phyloP scores from a whole-genome alignment of 2,888 invertebrate genomes.

The Xylocampa areola region DNA sequence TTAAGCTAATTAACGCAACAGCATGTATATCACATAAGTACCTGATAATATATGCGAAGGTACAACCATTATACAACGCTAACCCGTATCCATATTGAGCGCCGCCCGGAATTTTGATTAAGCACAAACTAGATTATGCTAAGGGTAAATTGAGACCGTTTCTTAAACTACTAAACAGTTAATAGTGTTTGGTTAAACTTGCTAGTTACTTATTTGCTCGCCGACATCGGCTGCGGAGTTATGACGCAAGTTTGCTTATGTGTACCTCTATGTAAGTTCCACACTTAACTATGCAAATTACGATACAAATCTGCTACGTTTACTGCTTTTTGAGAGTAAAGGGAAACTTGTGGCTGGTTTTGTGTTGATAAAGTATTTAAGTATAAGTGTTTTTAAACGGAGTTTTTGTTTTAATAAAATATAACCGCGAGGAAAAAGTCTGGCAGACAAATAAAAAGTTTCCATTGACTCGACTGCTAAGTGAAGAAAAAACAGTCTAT shows the following conservation, averaged over 20 bases:
- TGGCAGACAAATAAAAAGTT: no score
- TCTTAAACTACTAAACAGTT: constrained; percentile 86
- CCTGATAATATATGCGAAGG: constrained; percentile 72
- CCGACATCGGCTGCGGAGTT: constrained; percentile 79
- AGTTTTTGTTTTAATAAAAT: constrained; percentile 8
- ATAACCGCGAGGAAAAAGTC: no score
- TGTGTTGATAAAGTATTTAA: constrained; percentile 53
- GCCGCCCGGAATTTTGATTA: constrained; percentile 86
- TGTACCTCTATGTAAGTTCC: constrained; percentile 68
- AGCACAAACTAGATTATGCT: constrained; percentile 84
- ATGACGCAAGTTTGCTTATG: constrained; percentile 73
- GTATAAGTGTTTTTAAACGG: constrained; percentile 30
- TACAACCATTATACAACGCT: constrained; percentile 67
- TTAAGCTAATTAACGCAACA: constrained; percentile 58
- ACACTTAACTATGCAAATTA: constrained; percentile 78
- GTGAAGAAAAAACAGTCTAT: no score
- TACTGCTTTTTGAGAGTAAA: constrained; percentile 62
- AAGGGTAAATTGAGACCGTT: constrained; percentile 81
- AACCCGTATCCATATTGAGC: constrained; percentile 75
- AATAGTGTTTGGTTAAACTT: constrained; percentile 84
- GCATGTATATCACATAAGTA: constrained; percentile 54
- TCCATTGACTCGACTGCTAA: no score
- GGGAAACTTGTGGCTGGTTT: constrained; percentile 34
- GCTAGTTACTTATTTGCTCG: constrained; percentile 82
- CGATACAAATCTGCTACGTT: constrained; percentile 72